Percentiles rank a stretch among this genome's conserved stretches.
Evolutionary conservation across 2,113 vertebrate genomes (phyloP).

Genomic region (Neotoma lepida): DNA sequence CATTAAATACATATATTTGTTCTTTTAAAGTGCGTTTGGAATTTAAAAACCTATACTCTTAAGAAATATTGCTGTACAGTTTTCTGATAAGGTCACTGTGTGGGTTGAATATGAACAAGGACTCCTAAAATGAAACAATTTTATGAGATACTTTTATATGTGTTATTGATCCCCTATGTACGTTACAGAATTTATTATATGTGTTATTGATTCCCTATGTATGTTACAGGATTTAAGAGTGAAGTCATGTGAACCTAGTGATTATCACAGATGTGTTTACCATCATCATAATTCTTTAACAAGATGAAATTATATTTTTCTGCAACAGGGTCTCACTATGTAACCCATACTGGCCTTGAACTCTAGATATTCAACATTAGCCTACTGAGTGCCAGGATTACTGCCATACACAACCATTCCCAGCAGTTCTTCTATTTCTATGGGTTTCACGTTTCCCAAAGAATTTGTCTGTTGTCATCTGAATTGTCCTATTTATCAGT

Average conservation of each 20-base stretch:
- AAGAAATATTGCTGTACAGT: not conserved
- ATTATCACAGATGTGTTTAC: not conserved
- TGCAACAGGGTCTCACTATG: not conserved
- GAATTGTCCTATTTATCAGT: not conserved
- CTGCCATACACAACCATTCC: not conserved
- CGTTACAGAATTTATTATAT: not conserved
- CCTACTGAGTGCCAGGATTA: not conserved
- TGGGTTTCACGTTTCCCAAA: not conserved
- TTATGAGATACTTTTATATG: not conserved
- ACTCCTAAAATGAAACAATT: not conserved
- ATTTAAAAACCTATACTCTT: not conserved
- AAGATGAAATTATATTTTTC: not conserved
- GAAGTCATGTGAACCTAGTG: not conserved
- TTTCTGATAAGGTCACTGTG: not conserved
- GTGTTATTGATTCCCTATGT: not conserved
- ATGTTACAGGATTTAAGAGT: not conserved
- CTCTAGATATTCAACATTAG: not conserved
- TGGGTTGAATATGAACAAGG: not conserved
- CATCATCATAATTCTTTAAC: not conserved
- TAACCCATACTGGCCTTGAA: not conserved
- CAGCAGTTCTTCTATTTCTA: not conserved
- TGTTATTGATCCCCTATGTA: not conserved
- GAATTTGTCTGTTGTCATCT: not conserved
- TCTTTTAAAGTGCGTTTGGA: not conserved
- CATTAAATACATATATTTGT: not conserved